Conservation (phyloP, 2,797 vertebrate genomes). For the Zalophus californianus region DNA sequence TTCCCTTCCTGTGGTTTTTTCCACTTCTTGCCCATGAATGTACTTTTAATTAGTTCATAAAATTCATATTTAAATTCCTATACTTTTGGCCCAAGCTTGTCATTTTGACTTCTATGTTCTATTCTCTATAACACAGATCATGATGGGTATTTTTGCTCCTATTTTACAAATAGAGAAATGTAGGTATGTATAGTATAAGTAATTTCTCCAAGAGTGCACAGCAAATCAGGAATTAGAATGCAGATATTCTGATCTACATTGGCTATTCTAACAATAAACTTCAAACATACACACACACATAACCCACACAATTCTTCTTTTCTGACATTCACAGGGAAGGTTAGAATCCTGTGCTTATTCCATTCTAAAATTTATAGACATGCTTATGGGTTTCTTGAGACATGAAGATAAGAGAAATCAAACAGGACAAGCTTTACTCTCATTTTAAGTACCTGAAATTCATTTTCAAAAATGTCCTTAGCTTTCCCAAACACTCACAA, state of each 20-base stretch:
- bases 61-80: neutral
- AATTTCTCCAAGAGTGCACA: neutral
- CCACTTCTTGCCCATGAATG: neutral
- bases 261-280: neutral
- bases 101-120: neutral
- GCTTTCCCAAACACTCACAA: slow-evolving; percentile 51
- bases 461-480: neutral
- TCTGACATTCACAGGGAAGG: neutral
- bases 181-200: neutral
- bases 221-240: neutral
- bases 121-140: neutral
- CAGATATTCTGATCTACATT: neutral
- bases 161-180: neutral
- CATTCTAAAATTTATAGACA: slow-evolving; percentile 42
- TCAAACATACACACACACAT: neutral
- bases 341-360: slow-evolving; percentile 42
- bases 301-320: neutral
- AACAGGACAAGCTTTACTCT: neutral
- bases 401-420: slow-evolving; percentile 30
- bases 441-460: slow-evolving; percentile 36
- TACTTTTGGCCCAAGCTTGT: neutral
- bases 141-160: neutral
- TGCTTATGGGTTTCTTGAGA: neutral
- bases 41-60: slow-evolving; percentile 8
- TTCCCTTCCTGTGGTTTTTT: neutral